phyloP scores from a whole-genome alignment of 2,113 vertebrate genomes.

The Puma concolor region DNA sequence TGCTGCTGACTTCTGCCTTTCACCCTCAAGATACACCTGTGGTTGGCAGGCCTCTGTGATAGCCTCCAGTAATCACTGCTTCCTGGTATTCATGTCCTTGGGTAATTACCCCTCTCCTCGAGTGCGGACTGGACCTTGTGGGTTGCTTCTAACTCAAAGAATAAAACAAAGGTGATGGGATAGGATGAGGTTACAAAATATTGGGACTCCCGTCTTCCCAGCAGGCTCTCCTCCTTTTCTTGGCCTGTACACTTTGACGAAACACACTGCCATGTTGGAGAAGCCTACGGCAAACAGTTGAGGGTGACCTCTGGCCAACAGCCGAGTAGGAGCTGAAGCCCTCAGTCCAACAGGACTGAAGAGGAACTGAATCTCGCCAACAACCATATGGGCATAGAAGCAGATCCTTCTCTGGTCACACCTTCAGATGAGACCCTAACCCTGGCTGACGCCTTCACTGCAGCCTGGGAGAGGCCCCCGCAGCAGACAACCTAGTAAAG shows the following conservation, averaged over 20 bases:
- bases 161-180: not conserved
- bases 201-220: not conserved
- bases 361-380: not conserved
- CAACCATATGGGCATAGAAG: not conserved
- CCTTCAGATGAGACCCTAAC: not conserved
- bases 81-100: not conserved
- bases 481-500: not conserved
- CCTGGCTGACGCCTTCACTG: not conserved
- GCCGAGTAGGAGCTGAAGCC: not conserved
- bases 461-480: not conserved
- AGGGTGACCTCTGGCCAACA: not conserved
- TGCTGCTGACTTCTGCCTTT: not conserved
- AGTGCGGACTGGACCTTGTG: not conserved
- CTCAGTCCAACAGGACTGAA: not conserved
- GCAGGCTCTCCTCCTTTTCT: not conserved
- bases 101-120: not conserved
- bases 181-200: not conserved
- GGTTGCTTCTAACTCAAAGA: not conserved
- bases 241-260: not conserved
- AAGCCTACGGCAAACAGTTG: not conserved
- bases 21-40: too few relatives aligned
- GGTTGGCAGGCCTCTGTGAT: not conserved
- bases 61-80: not conserved
- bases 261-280: not conserved
- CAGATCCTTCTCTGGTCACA: too few relatives aligned